A percentile compares a stretch with the other conserved stretches of the same genome.
phyloP scores from a whole-genome alignment of 1,140 invertebrate species.

The Triops cancriformis region DNA sequence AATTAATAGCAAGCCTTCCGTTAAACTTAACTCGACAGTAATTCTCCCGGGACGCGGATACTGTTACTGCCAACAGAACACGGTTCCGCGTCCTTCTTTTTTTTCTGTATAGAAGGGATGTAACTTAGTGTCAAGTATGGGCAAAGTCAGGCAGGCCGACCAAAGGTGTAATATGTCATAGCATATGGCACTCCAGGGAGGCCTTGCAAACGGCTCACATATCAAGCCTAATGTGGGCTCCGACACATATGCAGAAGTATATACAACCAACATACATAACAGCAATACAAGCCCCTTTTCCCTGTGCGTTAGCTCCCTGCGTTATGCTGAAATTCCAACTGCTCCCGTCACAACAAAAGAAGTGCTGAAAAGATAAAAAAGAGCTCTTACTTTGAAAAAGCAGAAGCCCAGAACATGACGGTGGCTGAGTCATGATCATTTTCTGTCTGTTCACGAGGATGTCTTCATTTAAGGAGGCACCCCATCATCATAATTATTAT shows the following conservation, averaged over 20 bases:
- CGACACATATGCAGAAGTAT: conserved; percentile 10
- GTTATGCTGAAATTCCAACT: neutral
- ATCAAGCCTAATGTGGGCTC: neutral
- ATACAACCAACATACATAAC: conserved; percentile 11
- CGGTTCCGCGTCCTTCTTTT: neutral
- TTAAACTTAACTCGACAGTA: neutral
- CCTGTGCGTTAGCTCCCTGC: neutral
- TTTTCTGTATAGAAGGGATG: neutral
- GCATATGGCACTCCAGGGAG: conserved; percentile 12
- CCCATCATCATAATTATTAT: conserved; percentile 11
- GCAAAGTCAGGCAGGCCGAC: conserved; percentile 3
- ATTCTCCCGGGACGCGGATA: neutral
- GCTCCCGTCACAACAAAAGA: neutral
- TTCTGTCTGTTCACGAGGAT: neutral
- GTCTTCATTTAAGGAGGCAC: neutral
- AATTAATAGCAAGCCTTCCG: neutral
- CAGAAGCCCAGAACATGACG: neutral
- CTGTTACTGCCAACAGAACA: conserved; percentile 1
- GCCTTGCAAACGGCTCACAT: conserved; percentile 4
- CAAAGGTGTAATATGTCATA: conserved; percentile 14
- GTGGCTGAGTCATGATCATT: conserved; percentile 5
- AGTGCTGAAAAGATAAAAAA: neutral
- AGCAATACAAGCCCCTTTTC: neutral
- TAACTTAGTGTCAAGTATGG: conserved; percentile 11
- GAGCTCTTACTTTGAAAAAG: neutral